Base-by-base conservation (phyloP, 2,888 invertebrate genomes). In the Scotopteryx bipunctaria region DNA sequence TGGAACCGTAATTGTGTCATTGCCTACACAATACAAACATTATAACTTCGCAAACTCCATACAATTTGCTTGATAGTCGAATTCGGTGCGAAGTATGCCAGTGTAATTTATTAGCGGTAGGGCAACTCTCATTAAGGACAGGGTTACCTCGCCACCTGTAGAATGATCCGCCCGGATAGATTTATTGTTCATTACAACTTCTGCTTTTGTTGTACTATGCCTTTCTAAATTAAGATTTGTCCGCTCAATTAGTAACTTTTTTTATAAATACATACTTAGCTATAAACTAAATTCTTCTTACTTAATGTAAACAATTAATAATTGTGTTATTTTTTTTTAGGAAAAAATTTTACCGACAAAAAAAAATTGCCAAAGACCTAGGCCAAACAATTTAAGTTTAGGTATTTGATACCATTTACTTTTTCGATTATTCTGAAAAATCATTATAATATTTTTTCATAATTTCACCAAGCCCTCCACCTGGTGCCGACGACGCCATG, bases 131-230 rank as follows among this genome's bases (percentile, higher is more conserved):
- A 83, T 84, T 81, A 82, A 75, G 75, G 77, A 71, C 66, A 59
- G 71, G 71, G 71, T 71, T 72, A 73, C 76, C 76, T 74, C 69
- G 73, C 84, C 86, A 86, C 86, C 86, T 86, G 86, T 86, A 78
- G 86, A 77, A 79, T 76, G 71, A 78, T 77, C 76, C 74, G 68
- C 65, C 66, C 48, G 63, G 67, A 69, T 73, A 69, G 71, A 79
- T 79, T 79, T 76, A 79, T 76, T 38, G 71, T 66, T 67, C 64
- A 68, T 66, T 73, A 66, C 61, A 58, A 67, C 62, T 66, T 67
- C 66, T 59, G 52, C 61, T 63, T 57, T 61, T 55, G 56, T 52
- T 54, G 31, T 49, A 29, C 48, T 54, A 41, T 54, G 53, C 40
- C 36, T 40, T 54, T 35, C 11, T 51, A 33, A 19, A 37, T 45